phyloP scores from a whole-genome alignment of 2,888 invertebrate genomes.

The Harpalus rufipes region DNA sequence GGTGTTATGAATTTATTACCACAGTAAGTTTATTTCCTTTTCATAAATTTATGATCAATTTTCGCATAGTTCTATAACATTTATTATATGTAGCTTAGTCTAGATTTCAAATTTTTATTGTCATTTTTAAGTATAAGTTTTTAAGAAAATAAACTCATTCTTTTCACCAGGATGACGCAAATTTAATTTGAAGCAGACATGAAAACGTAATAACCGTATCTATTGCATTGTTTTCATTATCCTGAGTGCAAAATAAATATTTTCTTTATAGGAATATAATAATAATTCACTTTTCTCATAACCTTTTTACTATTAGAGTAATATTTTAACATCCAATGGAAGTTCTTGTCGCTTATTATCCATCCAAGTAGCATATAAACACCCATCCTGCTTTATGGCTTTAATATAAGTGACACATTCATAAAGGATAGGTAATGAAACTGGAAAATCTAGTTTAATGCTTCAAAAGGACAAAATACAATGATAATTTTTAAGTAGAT shows the following conservation, averaged over 20 bases:
- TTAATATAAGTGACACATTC: not conserved
- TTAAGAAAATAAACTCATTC: not conserved
- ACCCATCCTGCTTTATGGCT: not conserved
- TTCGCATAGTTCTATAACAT: not conserved
- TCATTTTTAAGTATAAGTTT: not conserved
- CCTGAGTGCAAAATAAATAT: no score
- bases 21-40: not conserved
- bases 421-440: not conserved
- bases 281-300: conserved; percentile 3
- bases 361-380: not conserved
- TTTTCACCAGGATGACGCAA: not conserved
- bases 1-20: not conserved
- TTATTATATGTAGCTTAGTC: not conserved
- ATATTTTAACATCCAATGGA: conserved; percentile 3
- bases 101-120: not conserved
- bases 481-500: no score
- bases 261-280: not conserved
- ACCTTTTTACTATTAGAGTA: not conserved
- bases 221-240: no score
- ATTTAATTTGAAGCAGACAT: not conserved
- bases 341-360: not conserved
- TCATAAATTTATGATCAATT: not conserved
- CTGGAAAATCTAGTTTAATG: not conserved
- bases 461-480: not conserved
- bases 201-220: no score